Conservation (phyloP, 2,113 vertebrate genomes). For the Pantherophis guttatus region DNA sequence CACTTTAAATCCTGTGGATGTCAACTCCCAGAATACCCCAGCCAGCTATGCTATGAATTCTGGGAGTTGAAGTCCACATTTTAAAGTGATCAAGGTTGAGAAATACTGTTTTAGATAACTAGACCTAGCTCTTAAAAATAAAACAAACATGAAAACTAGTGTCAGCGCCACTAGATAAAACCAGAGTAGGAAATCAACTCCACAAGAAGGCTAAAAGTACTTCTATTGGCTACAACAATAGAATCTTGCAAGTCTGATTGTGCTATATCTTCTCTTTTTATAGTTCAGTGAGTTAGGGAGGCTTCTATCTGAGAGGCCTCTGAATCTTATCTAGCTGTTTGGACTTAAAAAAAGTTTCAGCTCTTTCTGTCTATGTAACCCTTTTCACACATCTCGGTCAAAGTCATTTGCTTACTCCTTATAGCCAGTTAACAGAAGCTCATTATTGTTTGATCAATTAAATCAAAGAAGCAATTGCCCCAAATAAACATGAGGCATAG, state of each 20-base stretch:
- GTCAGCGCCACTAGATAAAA: not conserved
- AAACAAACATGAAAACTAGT: slow-evolving; percentile 80
- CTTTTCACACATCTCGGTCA: not conserved
- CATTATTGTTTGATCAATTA: slow-evolving; percentile 48
- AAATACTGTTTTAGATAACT: not conserved
- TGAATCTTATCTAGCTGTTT: not conserved
- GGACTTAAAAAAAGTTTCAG: not conserved
- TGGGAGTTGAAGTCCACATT: too few relatives aligned
- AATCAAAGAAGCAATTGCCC: slow-evolving; percentile 36
- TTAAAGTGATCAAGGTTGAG: slow-evolving; percentile 1
- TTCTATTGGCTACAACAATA: not conserved
- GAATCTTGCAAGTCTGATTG: not conserved
- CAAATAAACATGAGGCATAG: slow-evolving; percentile 28
- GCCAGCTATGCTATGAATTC: too few relatives aligned
- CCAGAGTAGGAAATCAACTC: not conserved
- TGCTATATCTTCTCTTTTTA: not conserved
- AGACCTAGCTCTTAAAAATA: slow-evolving; percentile 78
- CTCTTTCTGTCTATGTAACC: not conserved
- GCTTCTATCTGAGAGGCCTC: not conserved
- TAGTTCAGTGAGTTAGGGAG: not conserved
- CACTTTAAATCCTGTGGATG: slow-evolving; percentile 24
- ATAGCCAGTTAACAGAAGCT: slow-evolving; percentile 64
- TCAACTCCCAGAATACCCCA: too few relatives aligned
- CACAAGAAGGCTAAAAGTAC: not conserved
- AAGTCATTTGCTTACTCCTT: not conserved